These are phyloP conservation scores for Malachius bipustulatus DNA, from an alignment of 2,888 invertebrate species.

Conservation along the genomic window DNA sequence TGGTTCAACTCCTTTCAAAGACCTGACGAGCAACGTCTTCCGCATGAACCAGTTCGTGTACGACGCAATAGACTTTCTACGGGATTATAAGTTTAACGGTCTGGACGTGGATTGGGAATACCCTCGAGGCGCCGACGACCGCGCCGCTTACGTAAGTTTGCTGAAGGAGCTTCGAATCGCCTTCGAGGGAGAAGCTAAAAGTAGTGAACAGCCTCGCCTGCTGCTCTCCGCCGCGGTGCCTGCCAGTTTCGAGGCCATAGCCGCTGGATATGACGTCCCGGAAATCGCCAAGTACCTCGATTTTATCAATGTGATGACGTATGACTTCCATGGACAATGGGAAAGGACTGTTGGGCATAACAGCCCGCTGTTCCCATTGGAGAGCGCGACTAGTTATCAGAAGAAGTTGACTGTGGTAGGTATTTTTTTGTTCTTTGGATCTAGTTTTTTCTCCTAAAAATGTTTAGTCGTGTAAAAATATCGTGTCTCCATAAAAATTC, in stretches of 20 bases:
- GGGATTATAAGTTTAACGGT: conserved; percentile 85
- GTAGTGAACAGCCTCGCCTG: conserved; percentile 63
- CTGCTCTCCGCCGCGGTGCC: conserved; percentile 74
- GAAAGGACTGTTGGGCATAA: conserved; percentile 88
- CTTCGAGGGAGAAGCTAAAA: conserved; percentile 82
- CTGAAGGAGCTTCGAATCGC: conserved; percentile 79
- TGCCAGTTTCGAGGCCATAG: conserved; percentile 86
- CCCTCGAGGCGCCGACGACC: conserved; percentile 79
- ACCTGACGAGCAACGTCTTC: conserved; percentile 80
- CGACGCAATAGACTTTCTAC: conserved; percentile 83
- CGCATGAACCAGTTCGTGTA: conserved; percentile 93
- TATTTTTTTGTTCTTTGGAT: no score
- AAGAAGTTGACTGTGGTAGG: conserved; percentile 85
- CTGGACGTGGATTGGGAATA: conserved; percentile 93
- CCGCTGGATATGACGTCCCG: conserved; percentile 86
- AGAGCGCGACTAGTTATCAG: conserved; percentile 81
- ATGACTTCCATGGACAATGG: conserved; percentile 94
- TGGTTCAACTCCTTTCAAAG: conserved; percentile 89
- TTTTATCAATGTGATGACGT: conserved; percentile 91
- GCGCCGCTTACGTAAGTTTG: conserved; percentile 71
- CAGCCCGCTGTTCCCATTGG: conserved; percentile 78
- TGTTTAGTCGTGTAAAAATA: no score
- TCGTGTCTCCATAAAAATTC: no score
- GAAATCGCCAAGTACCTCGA: conserved; percentile 90
- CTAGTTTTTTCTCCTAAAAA: no score